Evolutionary conservation across 2,888 invertebrate species (phyloP), one percentile per base, ranked within the genome.

Genomic region (Asteroscopus sphinx): DNA sequence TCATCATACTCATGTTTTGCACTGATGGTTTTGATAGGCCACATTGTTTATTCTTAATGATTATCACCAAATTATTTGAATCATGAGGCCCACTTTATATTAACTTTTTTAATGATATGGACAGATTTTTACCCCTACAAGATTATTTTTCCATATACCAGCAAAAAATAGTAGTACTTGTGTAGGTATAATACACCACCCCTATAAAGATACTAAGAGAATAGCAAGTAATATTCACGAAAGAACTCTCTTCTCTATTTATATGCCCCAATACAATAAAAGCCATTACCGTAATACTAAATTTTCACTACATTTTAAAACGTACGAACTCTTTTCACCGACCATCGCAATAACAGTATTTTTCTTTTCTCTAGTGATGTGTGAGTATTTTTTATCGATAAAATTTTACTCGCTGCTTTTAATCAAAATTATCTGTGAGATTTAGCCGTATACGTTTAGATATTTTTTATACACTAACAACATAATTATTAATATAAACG

Each of bases 301-400:
- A 73, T 73, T 75, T 73, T 75, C 75, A 73, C 63, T 75, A 75
- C 73, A 71, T 73, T 73, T 73, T 75, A 76, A 73, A 76, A 72
- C 59, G 58, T 58, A 72, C 65, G 37, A 68, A 76, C 73, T 76
- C 76, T 76, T 74, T 74, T 76, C 73, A 63, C 76, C 76, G 58
- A 69, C 66, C 61, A 57, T 76, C 13, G 69, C 67, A 66, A 76
- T 74, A 74, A 69, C 74, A 56, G 63, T 76, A 73, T 76, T 62
- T 72, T 71, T 70, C 54, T 42, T 55, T 56, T 42, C 42, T 37
- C 26, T 64, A 67, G 72, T 60, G 74, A 60, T 55, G 76, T 25
- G 35, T 6, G 1, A 16, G 13, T 25, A 21, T 36, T 2, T 1
- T 40, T 26, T 52, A 60, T 73, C 74, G 70, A 73, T 64, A 51